Conservation (phyloP, 2,888 invertebrate species). For the Rotaria socialis region DNA sequence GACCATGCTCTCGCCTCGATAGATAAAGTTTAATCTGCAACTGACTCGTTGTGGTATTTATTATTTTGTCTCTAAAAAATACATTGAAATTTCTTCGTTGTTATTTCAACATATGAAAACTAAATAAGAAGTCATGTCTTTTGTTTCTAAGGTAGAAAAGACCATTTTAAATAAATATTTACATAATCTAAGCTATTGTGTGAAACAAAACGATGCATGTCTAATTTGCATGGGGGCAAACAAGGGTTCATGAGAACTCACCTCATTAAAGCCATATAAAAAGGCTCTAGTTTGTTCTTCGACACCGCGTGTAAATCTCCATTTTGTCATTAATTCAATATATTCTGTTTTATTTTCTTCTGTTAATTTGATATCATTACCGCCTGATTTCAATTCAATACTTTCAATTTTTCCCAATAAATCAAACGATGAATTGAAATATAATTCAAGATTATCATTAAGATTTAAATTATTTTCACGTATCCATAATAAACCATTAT, state of each 20-base stretch:
- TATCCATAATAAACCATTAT: constrained; percentile 88
- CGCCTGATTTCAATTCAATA: constrained; percentile 84
- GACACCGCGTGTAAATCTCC: constrained; percentile 86
- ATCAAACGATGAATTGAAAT: constrained; percentile 84
- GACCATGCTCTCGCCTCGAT: no score
- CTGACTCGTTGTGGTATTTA: no score
- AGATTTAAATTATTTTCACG: constrained; percentile 72
- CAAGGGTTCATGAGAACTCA: constrained; percentile 46
- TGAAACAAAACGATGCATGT: no score
- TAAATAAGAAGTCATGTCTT: no score
- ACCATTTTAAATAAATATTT: no score
- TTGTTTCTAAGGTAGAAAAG: no score
- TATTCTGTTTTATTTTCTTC: constrained; percentile 96
- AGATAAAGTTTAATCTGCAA: no score
- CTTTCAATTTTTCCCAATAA: constrained; percentile 83
- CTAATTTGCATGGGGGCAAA: no score
- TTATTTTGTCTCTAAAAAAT: no score
- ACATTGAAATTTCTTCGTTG: no score
- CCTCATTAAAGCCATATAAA: constrained; percentile 85
- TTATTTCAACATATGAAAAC: no score
- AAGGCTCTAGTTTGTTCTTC: constrained; percentile 88
- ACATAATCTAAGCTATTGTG: no score
- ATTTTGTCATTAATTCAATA: constrained; percentile 83
- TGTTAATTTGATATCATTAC: constrained; percentile 81
- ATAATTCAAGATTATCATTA: constrained; percentile 72